Base-by-base conservation (phyloP, 1,140 invertebrate genomes). In the Drosophila ironensis region DNA sequence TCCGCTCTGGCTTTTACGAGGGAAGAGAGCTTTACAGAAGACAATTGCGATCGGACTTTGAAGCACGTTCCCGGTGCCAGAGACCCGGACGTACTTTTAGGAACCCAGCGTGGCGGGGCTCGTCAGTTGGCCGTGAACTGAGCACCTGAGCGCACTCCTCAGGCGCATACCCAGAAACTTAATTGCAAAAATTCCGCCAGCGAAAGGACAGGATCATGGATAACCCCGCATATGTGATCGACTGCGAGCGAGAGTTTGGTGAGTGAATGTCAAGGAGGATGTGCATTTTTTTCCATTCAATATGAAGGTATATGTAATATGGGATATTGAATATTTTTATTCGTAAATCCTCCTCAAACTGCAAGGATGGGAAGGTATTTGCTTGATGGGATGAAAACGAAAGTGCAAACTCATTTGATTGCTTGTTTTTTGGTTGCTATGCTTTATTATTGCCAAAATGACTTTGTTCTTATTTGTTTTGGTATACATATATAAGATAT, bases 371-470 rank as follows among this genome's bases (percentile, higher is more conserved):
- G n/a, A n/a, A n/a, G n/a, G n/a, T n/a, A n/a, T n/a, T n/a, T n/a
- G n/a, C n/a, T n/a, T n/a, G n/a, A n/a, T n/a, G n/a, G n/a, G n/a
- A n/a, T n/a, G 6, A 27, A 8, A 27, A 27, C 8, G n/a, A 27
- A 9, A 27, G n/a, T 27, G 7, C 8, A n/a, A 27, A 19, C 16
- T 19, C n/a, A n/a, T n/a, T n/a, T n/a, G n/a, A n/a, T 28, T 17
- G 25, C 51, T 76, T 66, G 22, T 46, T 50, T 63, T 66, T 68
- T 35, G 27, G 61, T 77, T 73, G 69, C 69, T 84, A 84, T 73
- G 69, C 69, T 84, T 84, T 82, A 78, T 82, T 82, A 84, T 84
- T 82, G 68, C 77, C 77, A 82, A 81, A 81, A 82, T 82, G 77
- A 82, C 59, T 74, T 68, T 53, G 14, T 52, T 44, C 46, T 67